Evolutionary conservation across 2,113 vertebrate species (phyloP), one percentile per base, ranked within the genome.

Genomic region (Nycticebus coucang): DNA sequence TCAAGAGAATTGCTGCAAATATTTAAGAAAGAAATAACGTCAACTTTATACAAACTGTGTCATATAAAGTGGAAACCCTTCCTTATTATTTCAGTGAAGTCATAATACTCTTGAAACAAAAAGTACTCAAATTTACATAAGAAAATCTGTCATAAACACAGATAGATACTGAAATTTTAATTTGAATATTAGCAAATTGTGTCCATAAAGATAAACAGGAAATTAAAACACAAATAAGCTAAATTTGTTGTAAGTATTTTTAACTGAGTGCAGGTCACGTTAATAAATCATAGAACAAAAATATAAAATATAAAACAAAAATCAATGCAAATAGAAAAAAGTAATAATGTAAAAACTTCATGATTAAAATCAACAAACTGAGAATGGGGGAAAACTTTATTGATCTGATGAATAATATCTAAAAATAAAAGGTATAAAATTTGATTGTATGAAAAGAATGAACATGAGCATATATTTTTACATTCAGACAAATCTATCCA

Each of bases 281-380:
- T 82, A 86, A 82, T 35, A 85, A 86, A 71, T 77, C 87, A 78
- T 6, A 89, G 26, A 71, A 60, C 45, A 93, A 45, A 87, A 82
- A 71, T 91, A 35, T 5, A 45, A 37, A 22, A 37, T 22, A 37
- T 37, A 72, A 72, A 71, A 35, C 8, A 35, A 71, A 59, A 72
- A 79, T 79, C 30, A n/a, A 77, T n/a, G 19, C 5, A 92, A 85
- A 30, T 22, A 26, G 22, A 81, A 92, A 94, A 64, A 64, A 83
- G 18, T 12, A 4, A 19, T 55, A 74, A 87, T 72, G 41, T 72
- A 55, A 64, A 68, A 92, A 80, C 6, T 71, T 85, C 28, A 78
- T 71, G 14, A 45, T 17, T 83, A 87, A 79, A 66, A 59, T 83
- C 19, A 28, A 35, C 3, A 66, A 72, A 83, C 10, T 82, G 71